These are phyloP conservation scores for Rotaria macrura DNA, from an alignment of 2,888 invertebrate species.

Conservation along the genomic window DNA sequence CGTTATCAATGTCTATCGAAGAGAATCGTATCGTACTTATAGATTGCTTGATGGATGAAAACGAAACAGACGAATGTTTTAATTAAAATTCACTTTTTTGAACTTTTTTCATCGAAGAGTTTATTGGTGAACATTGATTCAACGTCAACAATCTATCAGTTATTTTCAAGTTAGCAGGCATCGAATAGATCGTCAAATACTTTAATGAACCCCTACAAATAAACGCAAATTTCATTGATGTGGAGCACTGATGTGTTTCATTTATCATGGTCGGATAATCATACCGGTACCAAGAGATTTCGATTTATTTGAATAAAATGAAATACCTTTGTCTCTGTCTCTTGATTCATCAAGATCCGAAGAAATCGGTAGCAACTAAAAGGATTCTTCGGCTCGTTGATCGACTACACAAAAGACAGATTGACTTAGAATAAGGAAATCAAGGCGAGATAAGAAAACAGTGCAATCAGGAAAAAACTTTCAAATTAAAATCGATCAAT, in stretches of 20 bases:
- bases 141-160: background rate
- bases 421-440: conserved; percentile 92
- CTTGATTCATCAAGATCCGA: background rate
- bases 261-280: background rate
- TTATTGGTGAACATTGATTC: background rate
- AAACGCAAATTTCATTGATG: background rate
- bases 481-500: background rate
- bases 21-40: background rate
- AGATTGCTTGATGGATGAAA: background rate
- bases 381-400: conserved; percentile 23
- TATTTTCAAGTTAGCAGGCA: background rate
- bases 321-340: no score
- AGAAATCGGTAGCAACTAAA: background rate
- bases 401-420: conserved; percentile 65
- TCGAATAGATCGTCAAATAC: background rate
- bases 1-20: background rate
- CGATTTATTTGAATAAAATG: background rate
- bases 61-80: background rate
- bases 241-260: background rate
- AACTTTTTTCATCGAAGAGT: background rate
- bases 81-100: background rate
- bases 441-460: conserved; percentile 60
- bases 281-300: background rate
- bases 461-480: no score
- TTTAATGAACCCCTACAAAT: background rate